These are phyloP conservation scores for Euplagia quadripunctaria DNA, from an alignment of 2,888 invertebrate species.

Conservation along the genomic window DNA sequence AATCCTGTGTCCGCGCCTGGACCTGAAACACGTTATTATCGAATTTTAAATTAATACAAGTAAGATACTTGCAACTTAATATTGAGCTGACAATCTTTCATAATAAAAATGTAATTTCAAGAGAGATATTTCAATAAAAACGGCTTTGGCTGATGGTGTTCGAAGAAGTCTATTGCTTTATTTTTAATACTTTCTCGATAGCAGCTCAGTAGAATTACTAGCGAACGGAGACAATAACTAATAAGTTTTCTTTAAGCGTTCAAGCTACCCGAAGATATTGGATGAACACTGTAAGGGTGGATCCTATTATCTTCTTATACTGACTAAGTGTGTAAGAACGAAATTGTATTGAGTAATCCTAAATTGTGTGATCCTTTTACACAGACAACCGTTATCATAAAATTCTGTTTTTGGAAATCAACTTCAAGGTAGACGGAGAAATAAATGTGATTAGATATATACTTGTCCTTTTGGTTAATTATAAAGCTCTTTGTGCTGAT, in stretches of 20 bases:
- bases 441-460: conserved; percentile 5
- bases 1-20: too few species aligned
- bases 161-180: conserved; percentile 11
- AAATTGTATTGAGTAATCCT: conserved; percentile 49
- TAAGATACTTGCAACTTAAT: neutral
- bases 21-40: neutral
- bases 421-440: neutral
- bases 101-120: conserved; percentile 8
- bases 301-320: conserved; percentile 41
- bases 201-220: conserved; percentile 27
- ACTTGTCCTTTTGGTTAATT: conserved; percentile 5
- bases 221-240: conserved; percentile 42
- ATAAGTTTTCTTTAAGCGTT: conserved; percentile 43
- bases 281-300: conserved; percentile 35
- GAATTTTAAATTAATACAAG: neutral
- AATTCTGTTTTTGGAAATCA: conserved; percentile 10
- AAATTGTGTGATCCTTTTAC: conserved; percentile 32
- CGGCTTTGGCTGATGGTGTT: conserved; percentile 23
- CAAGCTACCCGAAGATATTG: conserved; percentile 38
- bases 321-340: conserved; percentile 36
- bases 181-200: conserved; percentile 33
- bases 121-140: conserved; percentile 31
- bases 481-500: neutral
- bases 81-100: conserved; percentile 4
- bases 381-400: conserved; percentile 31